These are phyloP conservation scores for Spialia ferax DNA, from an alignment of 2,888 invertebrate species.

Conservation along the genomic window DNA sequence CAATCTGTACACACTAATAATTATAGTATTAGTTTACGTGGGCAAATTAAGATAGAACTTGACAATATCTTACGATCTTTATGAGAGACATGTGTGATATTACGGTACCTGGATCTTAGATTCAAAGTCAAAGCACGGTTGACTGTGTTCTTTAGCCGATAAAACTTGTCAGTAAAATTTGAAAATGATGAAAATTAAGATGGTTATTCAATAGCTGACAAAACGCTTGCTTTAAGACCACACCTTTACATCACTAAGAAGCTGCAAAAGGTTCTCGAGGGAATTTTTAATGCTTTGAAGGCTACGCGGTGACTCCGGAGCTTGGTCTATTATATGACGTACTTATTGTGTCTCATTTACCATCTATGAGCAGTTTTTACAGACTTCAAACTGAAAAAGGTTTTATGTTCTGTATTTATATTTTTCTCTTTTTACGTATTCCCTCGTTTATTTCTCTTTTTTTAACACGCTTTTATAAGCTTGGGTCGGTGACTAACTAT, in stretches of 20 bases:
- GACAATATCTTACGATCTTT: too few relatives aligned
- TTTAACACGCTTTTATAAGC: too few relatives aligned
- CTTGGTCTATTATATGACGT: slow-evolving; percentile 21
- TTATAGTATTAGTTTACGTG: too few relatives aligned
- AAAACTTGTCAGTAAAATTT: not conserved
- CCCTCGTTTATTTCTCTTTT: too few relatives aligned
- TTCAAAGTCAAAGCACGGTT: too few relatives aligned
- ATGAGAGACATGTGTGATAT: too few relatives aligned
- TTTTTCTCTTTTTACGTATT: too few relatives aligned
- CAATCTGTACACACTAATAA: too few relatives aligned
- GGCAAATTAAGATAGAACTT: too few relatives aligned
- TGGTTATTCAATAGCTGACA: not conserved
- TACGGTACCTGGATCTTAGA: too few relatives aligned
- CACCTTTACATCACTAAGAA: slow-evolving; percentile 8
- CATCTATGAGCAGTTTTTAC: not conserved
- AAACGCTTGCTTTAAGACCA: not conserved
- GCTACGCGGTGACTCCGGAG: slow-evolving; percentile 25
- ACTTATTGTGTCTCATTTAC: slow-evolving; percentile 7
- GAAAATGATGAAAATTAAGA: not conserved
- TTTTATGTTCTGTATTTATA: not conserved
- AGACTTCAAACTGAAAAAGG: too few relatives aligned
- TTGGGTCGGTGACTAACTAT: too few relatives aligned
- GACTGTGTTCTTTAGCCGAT: not conserved
- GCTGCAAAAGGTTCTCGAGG: slow-evolving; percentile 31
- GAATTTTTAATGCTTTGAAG: slow-evolving; percentile 39